phyloP scores from a whole-genome alignment of 2,888 invertebrate species.

The Antitype chi region DNA sequence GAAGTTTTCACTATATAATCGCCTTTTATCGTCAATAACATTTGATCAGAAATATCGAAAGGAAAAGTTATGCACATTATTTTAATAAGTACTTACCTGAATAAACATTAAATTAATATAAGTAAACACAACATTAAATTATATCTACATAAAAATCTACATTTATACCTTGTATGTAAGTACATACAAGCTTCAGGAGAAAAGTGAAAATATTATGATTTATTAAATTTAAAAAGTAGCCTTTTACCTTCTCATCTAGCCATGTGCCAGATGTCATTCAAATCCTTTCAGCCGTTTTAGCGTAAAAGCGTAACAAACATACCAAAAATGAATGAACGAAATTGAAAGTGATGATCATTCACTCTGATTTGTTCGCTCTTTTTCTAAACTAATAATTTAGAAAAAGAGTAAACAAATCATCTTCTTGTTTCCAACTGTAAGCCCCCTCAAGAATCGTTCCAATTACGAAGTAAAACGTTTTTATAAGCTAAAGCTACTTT shows the following conservation, averaged over 20 bases:
- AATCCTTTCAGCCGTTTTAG: too few species aligned
- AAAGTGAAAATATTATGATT: neutral
- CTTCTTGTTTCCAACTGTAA: neutral
- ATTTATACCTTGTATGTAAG: neutral
- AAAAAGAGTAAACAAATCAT: neutral
- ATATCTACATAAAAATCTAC: neutral
- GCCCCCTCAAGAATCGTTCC: constrained; percentile 3
- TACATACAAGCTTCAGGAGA: too few species aligned
- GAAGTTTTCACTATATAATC: neutral
- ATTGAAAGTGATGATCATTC: too few species aligned
- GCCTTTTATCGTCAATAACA: constrained; percentile 25
- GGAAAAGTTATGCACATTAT: constrained; percentile 14
- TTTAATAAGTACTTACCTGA: constrained; percentile 5
- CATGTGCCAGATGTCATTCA: too few species aligned
- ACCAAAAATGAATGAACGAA: too few species aligned
- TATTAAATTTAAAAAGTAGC: too few species aligned
- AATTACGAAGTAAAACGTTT: neutral
- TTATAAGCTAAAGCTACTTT: too few species aligned
- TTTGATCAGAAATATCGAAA: constrained; percentile 30
- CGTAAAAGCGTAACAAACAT: too few species aligned
- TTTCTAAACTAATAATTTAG: too few species aligned
- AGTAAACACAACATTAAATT: neutral
- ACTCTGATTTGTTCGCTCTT: too few species aligned
- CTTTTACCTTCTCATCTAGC: too few species aligned
- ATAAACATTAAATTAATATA: neutral